Evolutionary conservation across 2,888 invertebrate genomes (phyloP), one percentile per base, ranked within the genome.

Genomic region (Caenorhabditis parvicauda): DNA sequence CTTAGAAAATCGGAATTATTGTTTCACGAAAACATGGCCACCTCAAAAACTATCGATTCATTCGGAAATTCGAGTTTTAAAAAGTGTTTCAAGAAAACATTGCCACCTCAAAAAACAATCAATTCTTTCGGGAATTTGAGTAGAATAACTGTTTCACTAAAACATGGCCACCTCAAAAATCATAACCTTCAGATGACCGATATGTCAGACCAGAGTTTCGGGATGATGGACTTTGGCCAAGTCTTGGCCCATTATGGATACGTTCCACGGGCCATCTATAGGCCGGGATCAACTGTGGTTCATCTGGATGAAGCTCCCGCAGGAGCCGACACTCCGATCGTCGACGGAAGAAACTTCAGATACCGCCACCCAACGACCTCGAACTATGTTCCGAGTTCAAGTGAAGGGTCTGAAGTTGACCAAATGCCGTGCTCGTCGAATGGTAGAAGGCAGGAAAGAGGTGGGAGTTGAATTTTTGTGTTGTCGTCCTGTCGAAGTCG

Each of bases 231-330:
- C 37, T 35, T 67, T 19, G 67, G 67, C n/a, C 54, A 61, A 27
- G 56, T 74, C 3, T 64, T 76, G 29, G 57, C 68, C 22, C 54
- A 59, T 28, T 61, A 54, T 44, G 76, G 76, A n/a, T 75, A 64
- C 51, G 64, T 75, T 17, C 72, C 75, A 14, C 55, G 71, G n/a
- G 74, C 74, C 32, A 71, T 67, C 17, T 76, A 65, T 48, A 56
- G 68, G 14, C 74, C 74, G 28, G 59, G 63, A 38, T 42, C 24
- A 17, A 42, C 49, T 6, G 28, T 43, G 22, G 44, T 55, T 12
- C 42, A 37, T 25, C 50, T 55, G 32, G 37, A 48, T 38, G 48
- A 48, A 28, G 32, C n/a, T n/a, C n/a, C 19, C n/a, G 44, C 21
- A n/a, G 24, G 24, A 19, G 24, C 44, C 21, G 44, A 17, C 6